Evolutionary conservation across 2,888 invertebrate genomes (phyloP), one percentile per base, ranked within the genome.

Genomic region (Galeruca laticollis): DNA sequence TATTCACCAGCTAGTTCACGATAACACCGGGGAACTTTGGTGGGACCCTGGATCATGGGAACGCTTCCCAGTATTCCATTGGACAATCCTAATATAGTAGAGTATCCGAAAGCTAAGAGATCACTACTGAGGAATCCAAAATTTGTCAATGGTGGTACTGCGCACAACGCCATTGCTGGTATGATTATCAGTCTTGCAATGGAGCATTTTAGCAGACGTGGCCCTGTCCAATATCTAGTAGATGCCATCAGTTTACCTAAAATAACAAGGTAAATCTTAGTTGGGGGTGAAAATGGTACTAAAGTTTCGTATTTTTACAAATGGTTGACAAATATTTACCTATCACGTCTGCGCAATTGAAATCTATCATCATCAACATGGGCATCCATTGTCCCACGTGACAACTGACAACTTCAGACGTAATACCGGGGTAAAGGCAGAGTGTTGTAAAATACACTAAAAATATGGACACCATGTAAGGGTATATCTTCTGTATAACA

Each of bases 31-130:
- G 94, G 91, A 5, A 97, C 96, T 81, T 94, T 92, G 56, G 92
- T 91, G 1, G 97, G 95, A 0, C 96, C 97, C 81, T 94, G 89
- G 80, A 97, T 96, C 95, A 97, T 97, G 2, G 97, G 97, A 35
- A 97, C 91, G 70, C 96, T 95, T 4, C 97, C 97, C 66, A 97
- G 91, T 54, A 96, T 87, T 0, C 97, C 97, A 80, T 97, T 97
- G 57, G 93, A 92, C 20, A 96, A 88, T 1, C 97, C 97, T 71
- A 97, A 86, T 0, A 91, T 79, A 79, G 92, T 82, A 9, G 92
- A 91, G 69, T 93, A 89, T 15, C 91, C 79, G 73, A 93, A 87
- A 0, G 93, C 89, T 75, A 91, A 91, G 26, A 89, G 88, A 82
- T 93, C 93, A 1, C 88, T 87, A 2, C 90, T 88, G 71, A 95